phyloP scores from a whole-genome alignment of 2,797 vertebrate genomes.

The Typhlichthys eigenmanni region DNA sequence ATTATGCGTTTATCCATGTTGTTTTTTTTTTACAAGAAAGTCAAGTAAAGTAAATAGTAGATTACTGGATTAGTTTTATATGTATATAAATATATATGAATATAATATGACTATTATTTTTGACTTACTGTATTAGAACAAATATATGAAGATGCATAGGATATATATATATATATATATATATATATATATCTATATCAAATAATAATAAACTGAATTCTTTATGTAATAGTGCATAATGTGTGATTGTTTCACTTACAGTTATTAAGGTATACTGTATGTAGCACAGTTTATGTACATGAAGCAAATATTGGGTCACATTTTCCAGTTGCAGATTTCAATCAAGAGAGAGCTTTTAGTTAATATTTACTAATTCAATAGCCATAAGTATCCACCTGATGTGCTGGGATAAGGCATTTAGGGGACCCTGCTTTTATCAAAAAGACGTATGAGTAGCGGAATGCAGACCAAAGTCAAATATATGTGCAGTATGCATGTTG shows the following conservation, averaged over 20 bases:
- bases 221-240: constrained; percentile 71
- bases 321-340: too few species aligned
- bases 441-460: too few species aligned
- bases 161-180: constrained; percentile 69
- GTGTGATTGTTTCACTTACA: constrained; percentile 38
- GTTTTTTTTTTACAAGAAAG: constrained; percentile 75
- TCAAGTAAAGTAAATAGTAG: constrained; percentile 77
- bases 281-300: too few species aligned
- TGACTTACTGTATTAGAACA: constrained; percentile 80
- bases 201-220: constrained; percentile 80
- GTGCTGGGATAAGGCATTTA: too few species aligned
- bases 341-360: too few species aligned
- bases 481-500: too few species aligned
- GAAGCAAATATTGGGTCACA: too few species aligned
- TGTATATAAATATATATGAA: constrained; percentile 74
- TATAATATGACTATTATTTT: constrained; percentile 82
- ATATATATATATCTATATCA: constrained; percentile 72
- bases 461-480: too few species aligned
- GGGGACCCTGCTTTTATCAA: too few species aligned
- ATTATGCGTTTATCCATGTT: constrained; percentile 73
- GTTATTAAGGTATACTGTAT: neutral
- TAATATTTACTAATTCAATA: too few species aligned
- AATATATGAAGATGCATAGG: constrained; percentile 80
- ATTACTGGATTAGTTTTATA: constrained; percentile 84
- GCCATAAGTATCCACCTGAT: too few species aligned